Evolutionary conservation across 2,797 vertebrate species (phyloP).

Genomic region (Falco berigora): DNA sequence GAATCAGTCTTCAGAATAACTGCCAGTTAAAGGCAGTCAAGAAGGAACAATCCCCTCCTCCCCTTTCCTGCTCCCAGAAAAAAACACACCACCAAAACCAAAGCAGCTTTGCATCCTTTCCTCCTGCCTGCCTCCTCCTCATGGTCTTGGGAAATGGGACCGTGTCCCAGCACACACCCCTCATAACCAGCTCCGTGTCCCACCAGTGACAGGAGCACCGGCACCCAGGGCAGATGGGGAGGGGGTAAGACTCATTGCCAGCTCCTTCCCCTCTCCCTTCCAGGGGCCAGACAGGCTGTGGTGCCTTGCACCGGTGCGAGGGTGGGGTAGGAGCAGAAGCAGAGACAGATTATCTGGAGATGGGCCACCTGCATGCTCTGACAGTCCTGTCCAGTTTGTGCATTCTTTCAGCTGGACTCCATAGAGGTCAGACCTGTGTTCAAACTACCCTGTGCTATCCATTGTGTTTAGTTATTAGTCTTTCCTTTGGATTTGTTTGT

Average conservation of each 20-base stretch:
- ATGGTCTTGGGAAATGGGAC: not conserved
- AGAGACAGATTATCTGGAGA: not conserved
- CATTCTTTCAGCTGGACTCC: not conserved
- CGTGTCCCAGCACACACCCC: not conserved
- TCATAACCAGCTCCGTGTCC: not conserved
- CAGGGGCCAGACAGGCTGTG: not conserved
- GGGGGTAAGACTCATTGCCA: not conserved
- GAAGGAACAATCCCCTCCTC: no score
- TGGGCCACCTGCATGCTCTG: not conserved
- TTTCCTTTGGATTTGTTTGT: not conserved
- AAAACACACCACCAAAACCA: no score
- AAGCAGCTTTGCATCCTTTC: not conserved
- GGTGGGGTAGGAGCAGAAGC: not conserved
- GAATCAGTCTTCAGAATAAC: not conserved
- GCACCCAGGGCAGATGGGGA: not conserved
- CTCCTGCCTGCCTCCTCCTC: not conserved
- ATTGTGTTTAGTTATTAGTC: not conserved
- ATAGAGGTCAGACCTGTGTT: not conserved
- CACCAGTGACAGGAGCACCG: not conserved
- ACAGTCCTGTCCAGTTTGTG: not conserved
- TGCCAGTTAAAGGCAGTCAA: not conserved
- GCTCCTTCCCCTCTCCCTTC: not conserved
- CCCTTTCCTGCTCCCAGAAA: not conserved
- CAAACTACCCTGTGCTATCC: not conserved
- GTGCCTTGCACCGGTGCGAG: not conserved